Conservation (phyloP, 2,888 invertebrate species). For the Archips xylosteana region DNA sequence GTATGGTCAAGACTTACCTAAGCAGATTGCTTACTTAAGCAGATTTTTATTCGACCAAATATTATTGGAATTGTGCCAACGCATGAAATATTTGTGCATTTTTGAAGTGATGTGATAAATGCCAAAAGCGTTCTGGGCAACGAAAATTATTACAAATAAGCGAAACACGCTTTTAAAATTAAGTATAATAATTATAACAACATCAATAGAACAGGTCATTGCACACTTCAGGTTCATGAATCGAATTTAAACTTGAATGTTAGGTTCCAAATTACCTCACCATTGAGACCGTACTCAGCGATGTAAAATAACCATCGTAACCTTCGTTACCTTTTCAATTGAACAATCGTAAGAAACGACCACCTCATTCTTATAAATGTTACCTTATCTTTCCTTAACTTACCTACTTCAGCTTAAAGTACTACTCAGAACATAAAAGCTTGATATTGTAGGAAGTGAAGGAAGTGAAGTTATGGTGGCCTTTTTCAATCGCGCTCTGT, state of each 20-base stretch:
- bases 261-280: neutral
- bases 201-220: neutral
- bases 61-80: too few species aligned
- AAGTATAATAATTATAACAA: too few species aligned
- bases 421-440: constrained; percentile 2
- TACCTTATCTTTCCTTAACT: neutral
- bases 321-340: neutral
- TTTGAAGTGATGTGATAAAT: too few species aligned
- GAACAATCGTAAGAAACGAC: constrained; percentile 6
- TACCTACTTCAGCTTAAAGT: constrained; percentile 1
- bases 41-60: too few species aligned
- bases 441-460: neutral
- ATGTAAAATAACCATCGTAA: neutral
- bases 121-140: too few species aligned
- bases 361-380: constrained; percentile 1
- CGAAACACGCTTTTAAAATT: too few species aligned
- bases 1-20: too few species aligned
- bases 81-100: too few species aligned
- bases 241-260: neutral
- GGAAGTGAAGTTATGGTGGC: neutral
- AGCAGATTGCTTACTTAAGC: too few species aligned
- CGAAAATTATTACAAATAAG: too few species aligned
- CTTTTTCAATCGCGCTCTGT: constrained; percentile 10
- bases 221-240: neutral
- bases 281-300: neutral